Evolutionary conservation across 2,113 vertebrate genomes (phyloP).

Genomic region (Plotosus lineatus): DNA sequence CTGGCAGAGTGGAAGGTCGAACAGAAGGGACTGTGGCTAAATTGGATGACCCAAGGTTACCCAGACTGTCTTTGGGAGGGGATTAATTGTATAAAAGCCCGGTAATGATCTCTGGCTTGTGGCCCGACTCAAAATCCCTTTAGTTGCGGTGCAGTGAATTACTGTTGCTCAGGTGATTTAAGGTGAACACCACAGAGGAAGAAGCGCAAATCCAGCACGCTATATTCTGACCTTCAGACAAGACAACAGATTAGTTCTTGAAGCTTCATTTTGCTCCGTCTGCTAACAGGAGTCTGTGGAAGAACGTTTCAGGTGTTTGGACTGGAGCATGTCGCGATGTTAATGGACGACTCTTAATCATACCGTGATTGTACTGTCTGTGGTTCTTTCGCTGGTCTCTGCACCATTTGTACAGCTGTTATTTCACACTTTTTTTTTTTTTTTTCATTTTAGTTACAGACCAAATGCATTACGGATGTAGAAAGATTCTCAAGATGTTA

Average conservation of each 20-base stretch:
- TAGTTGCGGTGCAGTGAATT: conserved; percentile 60
- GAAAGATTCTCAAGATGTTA: not conserved
- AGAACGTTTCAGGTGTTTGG: not conserved
- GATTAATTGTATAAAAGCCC: conserved; percentile 76
- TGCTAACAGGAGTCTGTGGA: not conserved
- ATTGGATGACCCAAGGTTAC: conserved; percentile 68
- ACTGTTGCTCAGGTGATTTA: conserved; percentile 35
- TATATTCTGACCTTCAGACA: conserved; percentile 27
- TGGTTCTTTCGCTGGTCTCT: not conserved
- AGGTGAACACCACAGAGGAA: conserved; percentile 21
- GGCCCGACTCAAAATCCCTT: conserved; percentile 68
- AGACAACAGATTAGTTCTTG: not conserved
- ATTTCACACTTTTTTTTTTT: not conserved
- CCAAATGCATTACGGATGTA: not conserved
- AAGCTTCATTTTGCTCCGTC: not conserved
- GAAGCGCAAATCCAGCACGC: conserved; percentile 27
- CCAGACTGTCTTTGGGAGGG: conserved; percentile 60
- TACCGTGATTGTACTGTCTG: not conserved
- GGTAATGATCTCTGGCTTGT: conserved; percentile 72
- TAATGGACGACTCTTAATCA: not conserved
- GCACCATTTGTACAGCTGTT: not conserved
- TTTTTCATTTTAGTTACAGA: too few relatives aligned
- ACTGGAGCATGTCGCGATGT: not conserved
- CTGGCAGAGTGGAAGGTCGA: conserved; percentile 59
- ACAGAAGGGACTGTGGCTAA: conserved; percentile 64